These are phyloP conservation scores for Drosophila pegasa DNA, from an alignment of 2,888 invertebrate species.

Conservation along the genomic window DNA sequence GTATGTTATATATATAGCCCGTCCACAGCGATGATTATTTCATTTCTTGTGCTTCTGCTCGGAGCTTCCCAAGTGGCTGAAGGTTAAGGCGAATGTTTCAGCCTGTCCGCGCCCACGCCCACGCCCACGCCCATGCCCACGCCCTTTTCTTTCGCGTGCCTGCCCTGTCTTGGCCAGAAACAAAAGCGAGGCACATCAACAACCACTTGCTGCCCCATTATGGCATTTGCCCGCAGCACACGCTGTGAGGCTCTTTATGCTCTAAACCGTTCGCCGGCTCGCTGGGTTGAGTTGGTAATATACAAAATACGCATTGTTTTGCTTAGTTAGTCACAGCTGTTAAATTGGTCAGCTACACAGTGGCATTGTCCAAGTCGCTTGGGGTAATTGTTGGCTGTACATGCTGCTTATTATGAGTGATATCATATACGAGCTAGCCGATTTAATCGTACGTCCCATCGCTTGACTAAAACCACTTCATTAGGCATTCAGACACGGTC, in stretches of 20 bases:
- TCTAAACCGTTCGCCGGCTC: conserved; percentile 9
- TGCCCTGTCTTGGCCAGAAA: conserved; percentile 6
- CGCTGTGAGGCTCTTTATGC: conserved; percentile 1
- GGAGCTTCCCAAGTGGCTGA: conserved; percentile 46
- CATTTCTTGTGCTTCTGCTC: conserved; percentile 27
- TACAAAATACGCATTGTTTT: neutral
- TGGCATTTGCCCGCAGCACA: conserved; percentile 26
- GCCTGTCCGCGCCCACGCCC: conserved; percentile 10
- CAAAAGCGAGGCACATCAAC: conserved; percentile 28
- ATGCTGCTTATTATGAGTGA: neutral
- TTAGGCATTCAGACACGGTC: conserved; percentile 18
- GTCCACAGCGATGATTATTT: conserved; percentile 36
- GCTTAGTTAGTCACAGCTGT: neutral
- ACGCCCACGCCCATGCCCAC: neutral
- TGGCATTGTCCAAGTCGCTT: neutral
- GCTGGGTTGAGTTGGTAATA: neutral
- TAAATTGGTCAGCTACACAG: neutral
- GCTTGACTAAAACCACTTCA: conserved; percentile 27
- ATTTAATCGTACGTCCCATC: conserved; percentile 22
- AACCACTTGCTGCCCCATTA: conserved; percentile 19
- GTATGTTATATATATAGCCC: conserved; percentile 13
- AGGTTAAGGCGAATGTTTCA: conserved; percentile 52
- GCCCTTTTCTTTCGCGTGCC: conserved; percentile 12
- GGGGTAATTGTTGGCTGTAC: conserved; percentile 16
- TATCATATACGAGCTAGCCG: conserved; percentile 18